A percentile compares a stretch with the other conserved stretches of the same genome.
Evolutionary conservation across 2,888 invertebrate species (phyloP).

Genomic region (Leptogaster cylindrica): DNA sequence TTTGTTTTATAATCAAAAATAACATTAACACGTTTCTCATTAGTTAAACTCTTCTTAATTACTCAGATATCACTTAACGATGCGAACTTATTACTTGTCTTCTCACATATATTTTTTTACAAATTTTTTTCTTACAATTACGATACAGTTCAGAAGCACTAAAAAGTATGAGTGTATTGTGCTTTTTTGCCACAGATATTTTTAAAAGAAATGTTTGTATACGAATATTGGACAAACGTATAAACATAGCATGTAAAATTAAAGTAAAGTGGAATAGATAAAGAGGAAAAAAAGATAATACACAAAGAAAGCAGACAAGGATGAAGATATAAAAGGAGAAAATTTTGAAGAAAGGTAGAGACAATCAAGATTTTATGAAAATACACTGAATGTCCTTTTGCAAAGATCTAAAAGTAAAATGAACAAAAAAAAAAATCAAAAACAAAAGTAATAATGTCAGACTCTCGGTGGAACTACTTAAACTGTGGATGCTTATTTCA

Average conservation of each 20-base stretch:
- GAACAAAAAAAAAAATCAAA: too few relatives aligned
- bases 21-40: constrained; percentile 46
- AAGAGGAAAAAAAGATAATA: not conserved
- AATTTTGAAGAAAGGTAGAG: not conserved
- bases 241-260: constrained; percentile 3
- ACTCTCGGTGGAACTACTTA: constrained; percentile 62
- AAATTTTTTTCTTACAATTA: constrained; percentile 27
- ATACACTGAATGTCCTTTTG: constrained; percentile 39
- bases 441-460: constrained; percentile 57
- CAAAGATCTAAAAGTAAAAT: not conserved
- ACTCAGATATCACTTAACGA: constrained; percentile 47
- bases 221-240: constrained; percentile 4
- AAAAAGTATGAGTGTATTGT: constrained; percentile 1
- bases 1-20: constrained; percentile 42
- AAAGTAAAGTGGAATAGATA: not conserved
- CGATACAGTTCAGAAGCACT: constrained; percentile 6
- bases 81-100: constrained; percentile 29
- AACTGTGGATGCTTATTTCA: constrained; percentile 51
- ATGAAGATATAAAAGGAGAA: not conserved
- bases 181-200: not conserved
- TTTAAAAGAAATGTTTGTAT: constrained; percentile 12
- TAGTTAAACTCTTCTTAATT: constrained; percentile 44
- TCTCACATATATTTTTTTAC: constrained; percentile 32
- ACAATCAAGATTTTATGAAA: constrained; percentile 42
- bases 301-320: not conserved